phyloP scores from a whole-genome alignment of 92 coral and sea anemone species.

The Diadumene lineata region DNA sequence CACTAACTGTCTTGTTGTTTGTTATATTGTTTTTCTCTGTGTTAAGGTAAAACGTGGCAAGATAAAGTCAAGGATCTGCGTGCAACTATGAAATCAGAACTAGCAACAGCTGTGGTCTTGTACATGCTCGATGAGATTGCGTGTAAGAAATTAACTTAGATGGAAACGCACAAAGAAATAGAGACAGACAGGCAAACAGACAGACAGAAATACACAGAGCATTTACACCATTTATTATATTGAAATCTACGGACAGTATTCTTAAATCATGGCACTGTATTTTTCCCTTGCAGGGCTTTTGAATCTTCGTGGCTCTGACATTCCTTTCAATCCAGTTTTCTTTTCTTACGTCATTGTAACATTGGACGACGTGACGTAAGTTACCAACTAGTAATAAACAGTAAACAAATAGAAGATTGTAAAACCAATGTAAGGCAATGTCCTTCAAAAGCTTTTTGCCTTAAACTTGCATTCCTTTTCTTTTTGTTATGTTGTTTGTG shows the following conservation, averaged over 20 bases:
- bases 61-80: conserved; percentile 80
- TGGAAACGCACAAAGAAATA: neutral
- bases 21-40: too few species aligned
- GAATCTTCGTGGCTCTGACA: conserved; percentile 86
- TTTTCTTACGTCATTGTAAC: conserved; percentile 65
- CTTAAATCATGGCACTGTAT: too few species aligned
- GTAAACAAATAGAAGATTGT: neutral
- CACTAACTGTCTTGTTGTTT: too few species aligned
- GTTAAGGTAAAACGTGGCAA: conserved; percentile 79
- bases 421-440: too few species aligned
- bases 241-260: too few species aligned
- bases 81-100: conserved; percentile 51
- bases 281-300: conserved; percentile 72
- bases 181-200: neutral
- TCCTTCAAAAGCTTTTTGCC: too few species aligned
- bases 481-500: too few species aligned
- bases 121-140: conserved; percentile 81
- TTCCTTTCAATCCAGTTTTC: conserved; percentile 84
- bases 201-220: neutral
- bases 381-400: conserved; percentile 3
- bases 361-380: conserved; percentile 57
- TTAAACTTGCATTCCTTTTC: too few species aligned
- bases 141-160: conserved; percentile 52
- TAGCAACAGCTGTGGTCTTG: conserved; percentile 64
- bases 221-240: neutral